These are phyloP conservation scores for Castor canadensis DNA, from an alignment of 2,113 vertebrate species.

Conservation along the genomic window DNA sequence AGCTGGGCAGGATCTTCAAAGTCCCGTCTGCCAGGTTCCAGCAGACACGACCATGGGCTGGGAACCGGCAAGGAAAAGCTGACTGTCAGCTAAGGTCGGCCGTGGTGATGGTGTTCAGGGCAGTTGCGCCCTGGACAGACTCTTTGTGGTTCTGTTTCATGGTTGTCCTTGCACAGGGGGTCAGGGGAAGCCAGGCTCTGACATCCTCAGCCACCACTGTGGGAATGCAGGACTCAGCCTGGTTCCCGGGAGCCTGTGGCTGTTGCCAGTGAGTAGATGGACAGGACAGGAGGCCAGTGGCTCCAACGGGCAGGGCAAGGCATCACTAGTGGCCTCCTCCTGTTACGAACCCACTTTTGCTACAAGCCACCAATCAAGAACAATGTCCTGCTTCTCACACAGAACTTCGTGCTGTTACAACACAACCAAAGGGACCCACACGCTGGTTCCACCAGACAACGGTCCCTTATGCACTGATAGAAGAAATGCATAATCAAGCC, in stretches of 20 bases:
- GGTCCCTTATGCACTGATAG: no score
- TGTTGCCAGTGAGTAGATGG: rapidly evolving
- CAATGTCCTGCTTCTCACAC: no score
- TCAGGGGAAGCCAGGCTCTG: not conserved
- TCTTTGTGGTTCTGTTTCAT: not conserved
- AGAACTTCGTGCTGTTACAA: no score
- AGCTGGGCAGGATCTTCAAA: slow-evolving; percentile 9
- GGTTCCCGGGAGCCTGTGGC: not conserved
- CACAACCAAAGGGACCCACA: no score
- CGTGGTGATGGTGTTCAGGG: slow-evolving; percentile 19
- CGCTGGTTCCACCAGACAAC: no score
- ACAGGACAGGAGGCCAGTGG: not conserved
- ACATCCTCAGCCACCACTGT: not conserved
- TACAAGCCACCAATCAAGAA: no score
- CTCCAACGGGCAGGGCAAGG: rapidly evolving
- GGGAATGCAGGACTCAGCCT: not conserved
- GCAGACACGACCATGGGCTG: not conserved
- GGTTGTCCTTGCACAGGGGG: not conserved
- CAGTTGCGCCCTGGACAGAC: not conserved
- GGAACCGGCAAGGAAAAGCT: not conserved
- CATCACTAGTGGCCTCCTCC: not conserved
- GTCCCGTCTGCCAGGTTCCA: not conserved
- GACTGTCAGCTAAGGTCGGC: not conserved
- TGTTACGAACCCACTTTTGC: not conserved
- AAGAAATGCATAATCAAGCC: no score